Conservation (phyloP, 2,888 invertebrate genomes). For the Melieria crassipennis region DNA sequence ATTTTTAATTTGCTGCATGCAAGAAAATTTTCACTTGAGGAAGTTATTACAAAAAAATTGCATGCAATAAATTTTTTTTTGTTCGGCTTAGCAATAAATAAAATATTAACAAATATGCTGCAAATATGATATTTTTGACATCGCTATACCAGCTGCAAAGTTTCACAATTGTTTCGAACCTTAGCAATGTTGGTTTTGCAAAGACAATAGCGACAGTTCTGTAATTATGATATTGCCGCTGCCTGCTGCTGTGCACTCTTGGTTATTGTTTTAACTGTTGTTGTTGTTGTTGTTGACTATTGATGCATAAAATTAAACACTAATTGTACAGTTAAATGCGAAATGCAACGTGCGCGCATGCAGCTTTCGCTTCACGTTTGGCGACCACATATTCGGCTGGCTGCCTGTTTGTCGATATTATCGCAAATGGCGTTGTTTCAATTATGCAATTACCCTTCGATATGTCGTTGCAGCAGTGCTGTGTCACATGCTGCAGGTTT, state of each 20-base stretch:
- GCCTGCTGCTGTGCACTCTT: no score
- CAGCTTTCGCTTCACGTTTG: slow-evolving; percentile 15
- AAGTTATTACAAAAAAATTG: no score
- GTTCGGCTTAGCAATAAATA: no score
- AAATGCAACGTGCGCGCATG: neutral
- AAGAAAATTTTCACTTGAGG: no score
- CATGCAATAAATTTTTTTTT: no score
- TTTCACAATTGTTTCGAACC: no score
- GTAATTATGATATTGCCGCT: neutral
- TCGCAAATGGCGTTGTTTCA: slow-evolving; percentile 9
- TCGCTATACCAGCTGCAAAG: no score
- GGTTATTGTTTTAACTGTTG: no score
- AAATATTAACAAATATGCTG: no score
- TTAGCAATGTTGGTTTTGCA: no score
- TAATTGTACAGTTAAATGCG: slow-evolving; percentile 45
- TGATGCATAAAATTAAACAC: slow-evolving; percentile 57
- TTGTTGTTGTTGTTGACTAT: slow-evolving; percentile 49
- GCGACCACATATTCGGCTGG: neutral
- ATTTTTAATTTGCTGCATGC: no score
- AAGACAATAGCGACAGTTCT: neutral
- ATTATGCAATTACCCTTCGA: slow-evolving; percentile 13
- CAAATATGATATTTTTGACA: no score
- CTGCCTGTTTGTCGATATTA: neutral
- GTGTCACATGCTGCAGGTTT: neutral
- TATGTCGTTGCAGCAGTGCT: neutral